phyloP scores from a whole-genome alignment of 2,888 invertebrate species.

The Leptinotarsa juncta region DNA sequence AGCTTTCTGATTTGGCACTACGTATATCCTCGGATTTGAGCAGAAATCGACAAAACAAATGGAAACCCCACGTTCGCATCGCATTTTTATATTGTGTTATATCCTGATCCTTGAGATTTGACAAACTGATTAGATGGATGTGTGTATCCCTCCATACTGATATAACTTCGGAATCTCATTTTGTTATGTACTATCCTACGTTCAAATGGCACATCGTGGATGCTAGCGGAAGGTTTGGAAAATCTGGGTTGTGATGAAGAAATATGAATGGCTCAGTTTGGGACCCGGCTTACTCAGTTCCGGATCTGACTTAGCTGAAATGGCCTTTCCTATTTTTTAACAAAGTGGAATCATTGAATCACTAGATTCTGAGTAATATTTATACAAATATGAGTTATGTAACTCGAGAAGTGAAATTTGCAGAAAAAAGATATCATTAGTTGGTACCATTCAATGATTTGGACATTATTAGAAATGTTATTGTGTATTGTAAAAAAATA shows the following conservation, averaged over 20 bases:
- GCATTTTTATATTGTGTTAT: constrained; percentile 49
- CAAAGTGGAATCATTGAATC: too few relatives aligned
- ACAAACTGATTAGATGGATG: constrained; percentile 50
- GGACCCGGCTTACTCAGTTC: too few relatives aligned
- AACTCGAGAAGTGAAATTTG: too few relatives aligned
- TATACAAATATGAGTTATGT: too few relatives aligned
- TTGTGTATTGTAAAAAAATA: too few relatives aligned
- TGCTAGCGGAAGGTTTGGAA: background rate
- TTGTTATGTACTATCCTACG: constrained; percentile 24
- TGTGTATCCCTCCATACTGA: constrained; percentile 17
- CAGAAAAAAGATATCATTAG: too few relatives aligned
- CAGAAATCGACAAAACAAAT: constrained; percentile 49
- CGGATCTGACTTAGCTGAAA: too few relatives aligned
- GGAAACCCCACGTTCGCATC: constrained; percentile 43
- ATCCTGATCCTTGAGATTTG: constrained; percentile 43
- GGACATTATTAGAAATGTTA: too few relatives aligned
- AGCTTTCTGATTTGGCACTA: constrained; percentile 8
- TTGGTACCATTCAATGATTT: too few relatives aligned
- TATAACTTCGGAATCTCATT: constrained; percentile 30
- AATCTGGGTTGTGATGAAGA: background rate
- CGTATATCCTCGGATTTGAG: constrained; percentile 45
- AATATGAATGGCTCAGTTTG: background rate
- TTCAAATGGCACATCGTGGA: background rate
- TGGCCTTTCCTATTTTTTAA: too few relatives aligned
- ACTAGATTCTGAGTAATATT: too few relatives aligned